A percentile compares a stretch with the other conserved stretches of the same genome.
Evolutionary conservation across 92 coral and sea anemone genomes (phyloP).

Genomic region (Pocillopora meandrina): DNA sequence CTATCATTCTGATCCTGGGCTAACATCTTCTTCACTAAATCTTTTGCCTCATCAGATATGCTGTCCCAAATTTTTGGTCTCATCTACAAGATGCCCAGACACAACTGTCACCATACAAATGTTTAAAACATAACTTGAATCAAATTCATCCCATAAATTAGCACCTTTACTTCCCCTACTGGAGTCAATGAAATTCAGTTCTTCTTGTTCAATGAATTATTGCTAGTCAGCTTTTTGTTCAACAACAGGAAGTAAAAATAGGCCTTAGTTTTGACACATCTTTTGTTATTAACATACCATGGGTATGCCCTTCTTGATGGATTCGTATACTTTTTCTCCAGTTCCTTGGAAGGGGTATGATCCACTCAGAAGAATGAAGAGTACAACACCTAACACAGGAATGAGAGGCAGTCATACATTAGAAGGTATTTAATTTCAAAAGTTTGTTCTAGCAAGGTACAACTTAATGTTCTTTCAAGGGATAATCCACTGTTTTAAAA

Average conservation of each 20-base stretch:
- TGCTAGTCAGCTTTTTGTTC: neutral
- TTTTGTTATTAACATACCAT: conserved; percentile 41
- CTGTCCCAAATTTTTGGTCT: conserved; percentile 93
- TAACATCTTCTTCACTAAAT: conserved; percentile 79
- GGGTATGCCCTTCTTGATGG: conserved; percentile 83
- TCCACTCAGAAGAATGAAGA: conserved; percentile 93
- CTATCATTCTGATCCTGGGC: conserved; percentile 75
- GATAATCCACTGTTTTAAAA: no score
- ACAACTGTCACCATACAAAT: no score
- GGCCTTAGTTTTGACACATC: neutral
- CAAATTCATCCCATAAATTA: no score
- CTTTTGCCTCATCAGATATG: conserved; percentile 89
- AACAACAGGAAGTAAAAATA: no score
- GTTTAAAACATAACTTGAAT: neutral
- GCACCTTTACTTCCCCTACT: no score
- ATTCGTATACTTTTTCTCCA: conserved; percentile 96
- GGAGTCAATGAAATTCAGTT: no score
- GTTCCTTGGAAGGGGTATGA: conserved; percentile 94
- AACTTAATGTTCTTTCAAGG: no score
- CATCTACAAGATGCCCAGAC: conserved; percentile 58
- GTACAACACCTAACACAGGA: conserved; percentile 68
- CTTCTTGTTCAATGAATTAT: neutral
- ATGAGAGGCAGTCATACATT: no score
- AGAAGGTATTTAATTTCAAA: no score
- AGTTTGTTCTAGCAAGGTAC: no score